Evolutionary conservation across 2,888 invertebrate species (phyloP).

Genomic region (Pardosa pseudoannulata): DNA sequence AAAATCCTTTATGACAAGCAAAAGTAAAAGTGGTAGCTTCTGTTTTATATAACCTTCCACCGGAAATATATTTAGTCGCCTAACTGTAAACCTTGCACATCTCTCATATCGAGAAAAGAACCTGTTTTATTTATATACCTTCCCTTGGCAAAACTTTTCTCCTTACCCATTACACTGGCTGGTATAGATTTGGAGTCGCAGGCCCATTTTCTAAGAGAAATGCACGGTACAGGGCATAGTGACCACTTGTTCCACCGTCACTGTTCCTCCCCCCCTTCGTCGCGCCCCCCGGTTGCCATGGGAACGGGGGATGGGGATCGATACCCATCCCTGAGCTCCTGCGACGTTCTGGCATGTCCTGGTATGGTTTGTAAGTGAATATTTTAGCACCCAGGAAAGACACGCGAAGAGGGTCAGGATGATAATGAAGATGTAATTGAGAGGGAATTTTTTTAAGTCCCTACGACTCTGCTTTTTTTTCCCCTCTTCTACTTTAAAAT

Average conservation of each 20-base stretch:
- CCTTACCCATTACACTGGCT: neutral
- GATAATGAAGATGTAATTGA: neutral
- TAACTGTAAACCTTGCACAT: too few relatives aligned
- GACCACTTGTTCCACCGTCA: conserved; percentile 60
- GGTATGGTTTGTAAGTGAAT: conserved; percentile 3
- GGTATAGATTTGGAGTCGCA: conserved; percentile 14
- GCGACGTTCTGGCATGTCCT: conserved; percentile 10
- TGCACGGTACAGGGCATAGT: conserved; percentile 30
- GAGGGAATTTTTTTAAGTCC: neutral
- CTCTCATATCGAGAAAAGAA: neutral
- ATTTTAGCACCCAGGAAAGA: conserved; percentile 1
- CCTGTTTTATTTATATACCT: neutral
- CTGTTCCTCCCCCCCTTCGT: neutral
- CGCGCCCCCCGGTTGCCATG: conserved; percentile 36
- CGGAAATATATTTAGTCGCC: too few relatives aligned
- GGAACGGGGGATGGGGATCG: conserved; percentile 44
- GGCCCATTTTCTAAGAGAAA: conserved; percentile 15
- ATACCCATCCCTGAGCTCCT: conserved; percentile 39
- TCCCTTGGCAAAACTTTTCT: neutral
- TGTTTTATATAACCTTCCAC: too few relatives aligned
- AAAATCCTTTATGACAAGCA: too few relatives aligned
- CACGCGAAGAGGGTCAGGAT: neutral
- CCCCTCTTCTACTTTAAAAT: neutral
- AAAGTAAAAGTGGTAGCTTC: too few relatives aligned
- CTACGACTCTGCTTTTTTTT: too few relatives aligned